Base-by-base conservation (phyloP, 1,140 invertebrate genomes). In the Formica exsecta region DNA sequence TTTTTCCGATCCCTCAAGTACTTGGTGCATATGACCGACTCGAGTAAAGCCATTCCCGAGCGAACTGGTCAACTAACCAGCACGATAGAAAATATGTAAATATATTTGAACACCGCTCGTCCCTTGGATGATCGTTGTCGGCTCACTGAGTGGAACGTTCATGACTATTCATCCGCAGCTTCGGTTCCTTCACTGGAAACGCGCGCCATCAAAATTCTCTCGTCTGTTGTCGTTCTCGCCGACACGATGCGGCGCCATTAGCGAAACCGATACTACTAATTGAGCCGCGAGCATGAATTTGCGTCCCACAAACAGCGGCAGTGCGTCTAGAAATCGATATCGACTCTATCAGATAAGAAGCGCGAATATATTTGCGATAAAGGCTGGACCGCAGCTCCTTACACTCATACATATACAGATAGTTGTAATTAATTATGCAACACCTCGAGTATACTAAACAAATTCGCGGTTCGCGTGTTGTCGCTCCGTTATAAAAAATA, bases 11-110 rank as follows among this genome's bases (percentile, higher is more conserved):
- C 68, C 9, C n/a, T 83, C 79, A 61, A 81, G 79, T 62, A 48
- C 8, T 38, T 73, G 25, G 66, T n/a, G 38, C 38, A 29, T 25
- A 61, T 73, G 41, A 83, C 54, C 57, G 38, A 25, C 19, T 29
- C 68, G 68, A 25, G 13, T 73, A 73, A 74, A 62, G 68, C 68
- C 68, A 73, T 13, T 74, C 57, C 38, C 68, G 38, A 29, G 41
- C 51, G 79, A 83, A 73, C 61, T 73, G 68, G 54, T 61, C 38
- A 61, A 54, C 61, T 77, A 85, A 77, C 59, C 41, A 6, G 61
- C 44, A 16, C 73, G 62, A 85, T 65, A 74, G 74, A 85, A 85
- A 85, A 85, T 75, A 85, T 85, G 81, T 85, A 85, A 85, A 85
- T 85, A 85, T 77, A 77, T 65, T 85, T 85, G 48, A 44, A 51